Evolutionary conservation across 2,113 vertebrate genomes (phyloP), one percentile per base, ranked within the genome.

Genomic region (Tragelaphus buxtoni): DNA sequence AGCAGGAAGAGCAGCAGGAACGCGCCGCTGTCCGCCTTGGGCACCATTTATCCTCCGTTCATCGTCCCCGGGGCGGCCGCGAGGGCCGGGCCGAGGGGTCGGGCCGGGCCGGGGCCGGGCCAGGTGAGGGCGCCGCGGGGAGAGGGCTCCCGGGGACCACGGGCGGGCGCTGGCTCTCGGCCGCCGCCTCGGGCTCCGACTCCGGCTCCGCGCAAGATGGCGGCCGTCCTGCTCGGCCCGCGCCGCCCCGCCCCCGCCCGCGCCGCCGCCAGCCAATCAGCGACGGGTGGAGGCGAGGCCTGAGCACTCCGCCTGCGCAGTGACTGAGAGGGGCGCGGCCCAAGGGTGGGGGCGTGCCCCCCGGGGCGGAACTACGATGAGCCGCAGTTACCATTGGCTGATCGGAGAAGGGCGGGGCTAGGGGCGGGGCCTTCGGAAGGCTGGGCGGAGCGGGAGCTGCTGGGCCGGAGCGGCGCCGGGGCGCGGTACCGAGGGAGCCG

Each of bases 21-120:
- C 98, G 99, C 99, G 98, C 99, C 99, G 99, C 99, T 99, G 99
- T 99, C 99, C 98, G 99, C 99, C 98, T 99, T 99, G 98, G 99
- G 99, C 99, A 99, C 99, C 99, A 99, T 99, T 99, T 99, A 99
- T 99, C 99, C 99, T 99, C 99, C 99, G 99, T 99, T 99, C 99
- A 99, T 99, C 99, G 99, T 99, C 99, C 98, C 99, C 99, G 74
- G 98, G 98, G 98, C 97, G 98, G 98, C 96, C 96, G 98, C 98
- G 93, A 91, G 47, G 94, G 94, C 97, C 97, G 94, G 92, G 86
- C 74, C 42, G 96, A 92, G 85, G 61, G 61, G 76, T 60, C 89
- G 30, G 28, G 65, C 63, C 16, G 65, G 83, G 58, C 30, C 30
- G 63, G 74, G 28, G 42, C 35, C 3, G 8, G 87, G 30, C 30